Evolutionary conservation across 64 coral and sea anemone genomes (phyloP).

Genomic region (Dendrophyllia cribrosa): DNA sequence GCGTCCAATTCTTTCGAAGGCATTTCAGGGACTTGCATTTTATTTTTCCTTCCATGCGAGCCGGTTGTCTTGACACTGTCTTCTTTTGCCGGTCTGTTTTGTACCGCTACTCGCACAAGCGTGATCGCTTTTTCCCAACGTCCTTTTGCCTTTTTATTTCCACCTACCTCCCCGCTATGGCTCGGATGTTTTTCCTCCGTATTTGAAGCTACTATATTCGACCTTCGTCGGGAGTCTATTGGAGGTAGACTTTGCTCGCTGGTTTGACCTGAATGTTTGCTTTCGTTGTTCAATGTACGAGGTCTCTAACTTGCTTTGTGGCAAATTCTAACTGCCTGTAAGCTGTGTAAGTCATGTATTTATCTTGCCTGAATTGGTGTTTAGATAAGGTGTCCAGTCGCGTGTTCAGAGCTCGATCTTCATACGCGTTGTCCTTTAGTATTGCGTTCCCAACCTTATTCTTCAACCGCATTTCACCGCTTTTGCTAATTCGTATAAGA

Average conservation of each 20-base stretch:
- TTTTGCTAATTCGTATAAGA: slow-evolving; percentile 91
- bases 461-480: slow-evolving; percentile 85
- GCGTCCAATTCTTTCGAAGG: background rate
- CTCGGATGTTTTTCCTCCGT: background rate
- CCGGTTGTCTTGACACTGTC: slow-evolving; percentile 41
- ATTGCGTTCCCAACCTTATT: slow-evolving; percentile 90
- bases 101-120: slow-evolving; percentile 77
- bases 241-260: slow-evolving; percentile 61
- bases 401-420: slow-evolving; percentile 81
- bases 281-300: slow-evolving; percentile 60
- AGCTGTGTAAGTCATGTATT: slow-evolving; percentile 93
- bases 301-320: slow-evolving; percentile 84
- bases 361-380: slow-evolving; percentile 83
- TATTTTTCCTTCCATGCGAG: background rate
- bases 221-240: slow-evolving; percentile 14
- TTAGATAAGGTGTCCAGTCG: slow-evolving; percentile 62
- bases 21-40: background rate
- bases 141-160: slow-evolving; percentile 34
- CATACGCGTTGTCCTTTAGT: slow-evolving; percentile 88
- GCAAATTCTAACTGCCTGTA: slow-evolving; percentile 91
- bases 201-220: slow-evolving; percentile 18
- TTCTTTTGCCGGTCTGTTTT: slow-evolving; percentile 49
- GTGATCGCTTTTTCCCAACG: slow-evolving; percentile 92
- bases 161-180: background rate
- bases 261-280: background rate